Base-by-base conservation (phyloP, 2,113 vertebrate genomes). In the Helogale parvula region DNA sequence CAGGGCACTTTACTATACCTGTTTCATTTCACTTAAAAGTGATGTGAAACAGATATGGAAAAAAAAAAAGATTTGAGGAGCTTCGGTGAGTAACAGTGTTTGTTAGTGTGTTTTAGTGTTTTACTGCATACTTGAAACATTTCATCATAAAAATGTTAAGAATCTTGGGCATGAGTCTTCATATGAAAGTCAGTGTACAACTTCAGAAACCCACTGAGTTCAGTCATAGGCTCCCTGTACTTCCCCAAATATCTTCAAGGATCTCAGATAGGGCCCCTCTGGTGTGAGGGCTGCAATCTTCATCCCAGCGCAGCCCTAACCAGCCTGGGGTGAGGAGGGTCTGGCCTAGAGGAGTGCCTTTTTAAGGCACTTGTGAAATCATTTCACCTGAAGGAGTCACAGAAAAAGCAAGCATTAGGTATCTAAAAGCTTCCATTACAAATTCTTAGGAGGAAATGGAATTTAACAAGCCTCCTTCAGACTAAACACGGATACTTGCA, bases 391-490 rank as follows among this genome's bases (percentile, higher is more conserved):
- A 60, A 85, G 33, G 65, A 79, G 47, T 94, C 63, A 76, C 50
- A 52, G 66, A 93, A 93, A 79, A 83, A 93, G 69, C 17, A 91
- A 65, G 52, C 57, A 86, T 45, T 79, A 45, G 57, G 47, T 80
- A 91, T 80, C 92, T 84, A 84, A 96, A 97, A 71, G 83, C 95
- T 96, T 92, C 87, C 13, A 3, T 76, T 60, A 88, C 83, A 50
- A 95, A 90, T 54, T 77, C 47, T 91, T 57, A 86, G 54, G 41
- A 94, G 68, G 76, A 97, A 94, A 76, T 60, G 17, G 45, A 90
- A 95, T 90, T 95, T 97, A 96, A 96, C 90, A 96, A 97, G 83
- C 87, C 35, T 96, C 69, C 80, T 79, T 95, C 84, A 96, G 74
- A 97, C 93, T 97, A 95, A 97, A 95, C 92, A 92, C 11, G 77